A percentile compares a stretch with the other conserved stretches of the same genome.
Conservation (phyloP, 2,797 vertebrate species). For the Bufotes viridis region DNA sequence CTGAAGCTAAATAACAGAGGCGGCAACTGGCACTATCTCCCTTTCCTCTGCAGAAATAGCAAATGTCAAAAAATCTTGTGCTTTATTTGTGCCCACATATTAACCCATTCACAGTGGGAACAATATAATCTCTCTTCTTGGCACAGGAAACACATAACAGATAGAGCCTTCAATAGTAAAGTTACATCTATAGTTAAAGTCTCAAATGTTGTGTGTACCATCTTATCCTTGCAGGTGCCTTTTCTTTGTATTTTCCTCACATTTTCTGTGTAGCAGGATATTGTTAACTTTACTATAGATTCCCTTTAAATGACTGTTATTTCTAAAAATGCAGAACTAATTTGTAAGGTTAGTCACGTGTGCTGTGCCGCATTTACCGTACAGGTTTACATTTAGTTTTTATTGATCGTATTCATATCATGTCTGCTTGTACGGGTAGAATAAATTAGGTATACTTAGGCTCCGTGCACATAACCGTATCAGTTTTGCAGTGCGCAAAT, state of each 20-base stretch:
- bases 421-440: not conserved
- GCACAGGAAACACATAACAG: not conserved
- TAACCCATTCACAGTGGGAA: conserved; percentile 41
- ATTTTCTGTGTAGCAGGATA: not conserved
- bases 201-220: not conserved
- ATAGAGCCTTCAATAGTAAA: not conserved
- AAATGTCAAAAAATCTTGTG: conserved; percentile 61
- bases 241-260: not conserved
- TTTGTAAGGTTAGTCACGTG: not conserved
- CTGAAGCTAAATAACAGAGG: conserved; percentile 62
- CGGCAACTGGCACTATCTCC: conserved; percentile 56
- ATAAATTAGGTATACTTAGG: not conserved
- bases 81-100: conserved; percentile 51
- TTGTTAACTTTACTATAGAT: not conserved
- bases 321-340: not conserved
- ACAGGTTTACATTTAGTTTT: not conserved
- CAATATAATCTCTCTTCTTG: conserved; percentile 8
- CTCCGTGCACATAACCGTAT: too few species aligned
- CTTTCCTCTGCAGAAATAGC: conserved; percentile 55
- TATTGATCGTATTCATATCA: not conserved
- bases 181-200: conserved; percentile 1
- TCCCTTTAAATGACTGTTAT: not conserved
- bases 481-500: too few species aligned
- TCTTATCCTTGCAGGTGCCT: not conserved
- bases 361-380: not conserved